phyloP scores from a whole-genome alignment of 2,888 invertebrate species.

The Drosophila colorata region DNA sequence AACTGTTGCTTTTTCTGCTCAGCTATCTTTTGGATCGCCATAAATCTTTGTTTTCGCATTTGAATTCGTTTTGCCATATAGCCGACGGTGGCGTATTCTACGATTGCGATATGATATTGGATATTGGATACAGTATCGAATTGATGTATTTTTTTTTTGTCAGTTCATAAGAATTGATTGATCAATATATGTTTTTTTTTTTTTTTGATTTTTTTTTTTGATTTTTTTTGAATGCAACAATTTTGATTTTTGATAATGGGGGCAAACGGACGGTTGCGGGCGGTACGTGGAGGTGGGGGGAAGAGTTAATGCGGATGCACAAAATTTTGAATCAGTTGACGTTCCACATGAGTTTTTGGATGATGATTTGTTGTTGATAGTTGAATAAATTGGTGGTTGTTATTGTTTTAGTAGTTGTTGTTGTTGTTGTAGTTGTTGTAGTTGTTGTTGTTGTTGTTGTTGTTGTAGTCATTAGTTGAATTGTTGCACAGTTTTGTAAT shows the following conservation, averaged over 20 bases:
- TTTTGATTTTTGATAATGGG: conserved; percentile 46
- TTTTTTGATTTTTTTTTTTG: conserved; percentile 32
- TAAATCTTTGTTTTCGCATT: conserved; percentile 96
- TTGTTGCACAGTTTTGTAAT: conserved; percentile 60
- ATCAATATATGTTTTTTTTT: neutral
- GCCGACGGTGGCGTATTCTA: conserved; percentile 99
- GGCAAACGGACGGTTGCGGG: conserved; percentile 50
- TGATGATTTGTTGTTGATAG: conserved; percentile 48
- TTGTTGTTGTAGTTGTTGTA: conserved; percentile 51
- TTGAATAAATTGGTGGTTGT: conserved; percentile 46
- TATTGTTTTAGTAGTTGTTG: conserved; percentile 43
- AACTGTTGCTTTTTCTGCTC: conserved; percentile 95
- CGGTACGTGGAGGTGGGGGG: conserved; percentile 36
- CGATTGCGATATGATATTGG: conserved; percentile 71
- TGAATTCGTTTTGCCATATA: conserved; percentile 99
- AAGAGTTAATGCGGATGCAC: conserved; percentile 65
- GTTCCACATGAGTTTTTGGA: conserved; percentile 61
- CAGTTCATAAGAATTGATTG: conserved; percentile 36
- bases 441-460: conserved; percentile 44
- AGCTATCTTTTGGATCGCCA: conserved; percentile 95
- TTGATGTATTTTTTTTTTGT: conserved; percentile 45
- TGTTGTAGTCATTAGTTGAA: conserved; percentile 45
- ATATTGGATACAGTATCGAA: conserved; percentile 68
- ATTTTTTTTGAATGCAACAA: conserved; percentile 44
- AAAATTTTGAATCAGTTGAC: conserved; percentile 64